These are phyloP conservation scores for Heliconius charithonia DNA, from an alignment of 2,888 invertebrate genomes.

Conservation along the genomic window DNA sequence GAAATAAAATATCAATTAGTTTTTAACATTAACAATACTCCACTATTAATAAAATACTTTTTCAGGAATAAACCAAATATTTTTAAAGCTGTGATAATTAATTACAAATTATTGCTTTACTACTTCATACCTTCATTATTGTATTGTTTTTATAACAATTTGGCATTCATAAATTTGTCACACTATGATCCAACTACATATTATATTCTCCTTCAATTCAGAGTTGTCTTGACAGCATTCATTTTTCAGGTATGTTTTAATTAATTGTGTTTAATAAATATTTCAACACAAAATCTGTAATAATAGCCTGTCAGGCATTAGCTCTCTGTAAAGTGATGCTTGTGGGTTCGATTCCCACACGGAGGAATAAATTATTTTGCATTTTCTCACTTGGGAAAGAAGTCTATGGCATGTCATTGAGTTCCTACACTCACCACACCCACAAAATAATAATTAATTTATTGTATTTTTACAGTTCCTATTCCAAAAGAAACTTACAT, in stretches of 20 bases:
- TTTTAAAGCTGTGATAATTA: constrained; percentile 82
- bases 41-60: constrained; percentile 52
- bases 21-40: neutral
- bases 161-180: constrained; percentile 94
- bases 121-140: constrained; percentile 96
- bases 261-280: neutral
- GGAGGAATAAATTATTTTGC: no score
- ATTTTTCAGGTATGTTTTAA: constrained; percentile 90
- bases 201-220: constrained; percentile 93
- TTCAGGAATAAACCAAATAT: constrained; percentile 86
- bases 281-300: neutral
- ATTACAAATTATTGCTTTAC: constrained; percentile 87
- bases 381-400: no score
- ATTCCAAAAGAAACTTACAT: constrained; percentile 91
- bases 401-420: no score
- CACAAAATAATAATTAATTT: no score
- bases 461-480: constrained; percentile 86
- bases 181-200: constrained; percentile 98
- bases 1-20: neutral
- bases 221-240: constrained; percentile 96
- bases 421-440: no score
- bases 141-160: constrained; percentile 97
- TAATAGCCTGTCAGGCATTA: no score
- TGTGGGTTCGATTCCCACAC: no score
- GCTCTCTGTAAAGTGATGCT: no score